phyloP scores from a whole-genome alignment of 2,888 invertebrate species.

The Sepioteuthis lessoniana region DNA sequence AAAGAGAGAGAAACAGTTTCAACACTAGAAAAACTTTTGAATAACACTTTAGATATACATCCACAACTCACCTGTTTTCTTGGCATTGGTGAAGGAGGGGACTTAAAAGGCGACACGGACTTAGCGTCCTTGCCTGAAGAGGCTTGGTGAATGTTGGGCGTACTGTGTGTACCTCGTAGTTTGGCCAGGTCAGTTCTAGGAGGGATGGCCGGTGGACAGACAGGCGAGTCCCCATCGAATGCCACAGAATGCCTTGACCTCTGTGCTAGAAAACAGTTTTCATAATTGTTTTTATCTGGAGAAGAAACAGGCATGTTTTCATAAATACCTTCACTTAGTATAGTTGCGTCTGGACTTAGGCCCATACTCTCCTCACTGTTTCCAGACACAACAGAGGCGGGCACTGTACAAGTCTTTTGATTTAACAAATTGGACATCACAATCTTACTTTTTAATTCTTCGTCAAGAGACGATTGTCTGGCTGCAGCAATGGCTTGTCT shows the following conservation, averaged over 20 bases:
- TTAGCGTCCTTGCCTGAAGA: conserved; percentile 41
- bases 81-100: conserved; percentile 43
- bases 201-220: conserved; percentile 42
- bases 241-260: conserved; percentile 46
- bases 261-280: conserved; percentile 47
- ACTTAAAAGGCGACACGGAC: conserved; percentile 38
- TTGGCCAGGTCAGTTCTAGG: conserved; percentile 43
- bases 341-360: not conserved
- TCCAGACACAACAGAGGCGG: conserved; percentile 14
- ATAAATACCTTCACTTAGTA: conserved; percentile 38
- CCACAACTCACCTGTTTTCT: conserved; percentile 43
- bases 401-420: conserved; percentile 1
- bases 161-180: conserved; percentile 45
- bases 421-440: conserved; percentile 37
- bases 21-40: too few species aligned
- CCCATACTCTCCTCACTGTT: conserved; percentile 35
- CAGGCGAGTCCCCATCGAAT: conserved; percentile 42
- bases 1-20: too few species aligned
- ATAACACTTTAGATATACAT: not conserved
- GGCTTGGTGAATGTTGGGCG: conserved; percentile 44
- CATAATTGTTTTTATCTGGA: conserved; percentile 42
- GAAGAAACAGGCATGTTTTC: conserved; percentile 43
- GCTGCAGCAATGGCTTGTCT: not conserved
- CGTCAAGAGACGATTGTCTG: conserved; percentile 39
- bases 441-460: conserved; percentile 40